Conservation (phyloP, 2,113 vertebrate species). For the Ciconia maguari region DNA sequence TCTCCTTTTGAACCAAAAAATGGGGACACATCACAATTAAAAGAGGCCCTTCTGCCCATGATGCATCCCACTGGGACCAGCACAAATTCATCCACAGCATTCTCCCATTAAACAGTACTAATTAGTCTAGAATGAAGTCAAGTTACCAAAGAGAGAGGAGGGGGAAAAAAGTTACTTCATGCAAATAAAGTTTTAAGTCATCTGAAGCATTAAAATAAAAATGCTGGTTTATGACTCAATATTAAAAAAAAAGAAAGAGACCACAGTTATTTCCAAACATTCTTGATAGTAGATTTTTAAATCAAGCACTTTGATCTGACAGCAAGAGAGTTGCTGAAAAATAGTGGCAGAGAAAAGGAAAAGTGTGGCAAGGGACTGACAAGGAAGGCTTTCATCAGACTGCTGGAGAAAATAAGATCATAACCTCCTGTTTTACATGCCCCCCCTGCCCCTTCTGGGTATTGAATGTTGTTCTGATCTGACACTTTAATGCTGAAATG, state of each 20-base stretch:
- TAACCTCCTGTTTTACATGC: background rate
- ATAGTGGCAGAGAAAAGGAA: background rate
- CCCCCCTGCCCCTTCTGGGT: background rate
- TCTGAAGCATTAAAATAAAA: background rate
- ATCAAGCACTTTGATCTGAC: background rate
- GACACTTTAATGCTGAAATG: background rate
- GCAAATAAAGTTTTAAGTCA: background rate
- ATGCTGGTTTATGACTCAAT: background rate
- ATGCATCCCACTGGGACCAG: background rate
- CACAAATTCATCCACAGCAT: background rate
- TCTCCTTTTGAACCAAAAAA: background rate
- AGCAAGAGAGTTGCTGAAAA: background rate
- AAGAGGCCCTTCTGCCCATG: background rate
- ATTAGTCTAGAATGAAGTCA: background rate
- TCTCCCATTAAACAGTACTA: background rate
- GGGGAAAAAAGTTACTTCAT: background rate
- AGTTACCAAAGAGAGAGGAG: background rate
- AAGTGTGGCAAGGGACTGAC: background rate
- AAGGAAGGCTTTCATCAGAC: background rate
- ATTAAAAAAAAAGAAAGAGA: background rate
- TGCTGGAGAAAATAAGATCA: background rate
- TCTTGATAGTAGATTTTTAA: background rate
- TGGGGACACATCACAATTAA: background rate
- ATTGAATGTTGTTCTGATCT: background rate
- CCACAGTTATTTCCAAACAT: background rate